Evolutionary conservation across 1,140 invertebrate species (phyloP).

Genomic region (Nasonia vitripennis): DNA sequence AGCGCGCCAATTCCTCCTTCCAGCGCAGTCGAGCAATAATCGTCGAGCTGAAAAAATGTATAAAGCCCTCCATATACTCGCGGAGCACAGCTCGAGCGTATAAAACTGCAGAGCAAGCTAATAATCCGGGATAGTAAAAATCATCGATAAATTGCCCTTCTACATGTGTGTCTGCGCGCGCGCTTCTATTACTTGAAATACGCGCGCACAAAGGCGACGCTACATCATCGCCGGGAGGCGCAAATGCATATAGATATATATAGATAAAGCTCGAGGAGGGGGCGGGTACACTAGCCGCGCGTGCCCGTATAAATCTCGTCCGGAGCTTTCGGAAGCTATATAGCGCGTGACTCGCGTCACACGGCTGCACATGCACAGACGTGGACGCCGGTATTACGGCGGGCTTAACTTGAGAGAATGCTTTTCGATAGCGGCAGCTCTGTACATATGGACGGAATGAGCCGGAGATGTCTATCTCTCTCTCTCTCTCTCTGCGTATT

Average conservation of each 20-base stretch:
- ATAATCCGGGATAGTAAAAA: conserved; percentile 17
- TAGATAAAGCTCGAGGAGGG: not conserved
- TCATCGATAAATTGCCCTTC: conserved; percentile 1
- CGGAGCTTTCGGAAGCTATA: conserved; percentile 9
- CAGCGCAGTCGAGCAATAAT: not conserved
- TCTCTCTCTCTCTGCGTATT: no score
- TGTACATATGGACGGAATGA: no score
- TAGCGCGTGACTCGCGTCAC: not conserved
- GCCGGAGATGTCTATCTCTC: no score
- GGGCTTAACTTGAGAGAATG: conserved; percentile 18
- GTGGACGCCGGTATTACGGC: not conserved
- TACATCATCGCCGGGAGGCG: not conserved
- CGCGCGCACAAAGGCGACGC: not conserved
- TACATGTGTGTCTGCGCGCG: no score
- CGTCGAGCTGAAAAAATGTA: not conserved
- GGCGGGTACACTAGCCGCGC: no score
- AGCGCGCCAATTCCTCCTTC: no score
- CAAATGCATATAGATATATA: not conserved
- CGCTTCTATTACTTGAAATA: not conserved
- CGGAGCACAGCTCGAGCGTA: no score
- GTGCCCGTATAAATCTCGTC: not conserved
- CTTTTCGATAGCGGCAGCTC: not conserved
- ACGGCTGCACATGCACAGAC: not conserved
- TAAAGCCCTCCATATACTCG: not conserved
- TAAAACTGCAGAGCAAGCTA: conserved; percentile 17